Evolutionary conservation across 2,797 vertebrate genomes (phyloP).

Genomic region (Coregonus suidteri): DNA sequence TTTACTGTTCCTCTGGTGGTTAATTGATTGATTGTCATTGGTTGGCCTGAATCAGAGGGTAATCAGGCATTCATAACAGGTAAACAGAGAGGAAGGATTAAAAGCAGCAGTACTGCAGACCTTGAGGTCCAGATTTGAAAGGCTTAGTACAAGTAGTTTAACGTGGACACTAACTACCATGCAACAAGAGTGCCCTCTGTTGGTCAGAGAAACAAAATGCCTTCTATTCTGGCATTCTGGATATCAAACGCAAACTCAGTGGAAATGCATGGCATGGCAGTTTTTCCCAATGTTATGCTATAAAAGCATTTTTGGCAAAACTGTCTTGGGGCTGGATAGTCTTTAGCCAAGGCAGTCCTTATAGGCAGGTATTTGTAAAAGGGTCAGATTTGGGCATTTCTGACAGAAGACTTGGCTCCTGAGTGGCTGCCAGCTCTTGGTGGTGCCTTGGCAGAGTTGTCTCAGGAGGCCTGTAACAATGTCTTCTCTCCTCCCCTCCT

Average conservation of each 20-base stretch:
- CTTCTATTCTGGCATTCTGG: neutral
- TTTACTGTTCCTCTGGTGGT: too few relatives aligned
- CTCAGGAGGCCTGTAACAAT: too few relatives aligned
- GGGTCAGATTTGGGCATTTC: neutral
- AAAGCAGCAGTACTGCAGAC: neutral
- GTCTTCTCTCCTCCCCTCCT: neutral
- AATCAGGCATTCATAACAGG: too few relatives aligned
- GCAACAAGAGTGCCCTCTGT: slow-evolving; percentile 2
- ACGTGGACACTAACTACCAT: neutral
- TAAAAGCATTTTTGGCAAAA: neutral
- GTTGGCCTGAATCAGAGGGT: too few relatives aligned
- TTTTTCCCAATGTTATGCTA: neutral
- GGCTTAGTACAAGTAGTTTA: neutral
- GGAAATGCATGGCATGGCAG: neutral
- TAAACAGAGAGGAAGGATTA: neutral
- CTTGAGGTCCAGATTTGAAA: neutral
- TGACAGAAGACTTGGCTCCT: neutral
- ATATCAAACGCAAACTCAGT: neutral
- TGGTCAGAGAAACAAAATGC: neutral
- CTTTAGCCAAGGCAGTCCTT: neutral
- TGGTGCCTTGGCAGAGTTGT: neutral
- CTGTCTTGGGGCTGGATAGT: neutral
- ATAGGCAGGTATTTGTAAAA: neutral
- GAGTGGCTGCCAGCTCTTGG: neutral
- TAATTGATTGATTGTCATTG: too few relatives aligned